Evolutionary conservation across 2,797 vertebrate species (phyloP).

Genomic region (Poeciliopsis infans): DNA sequence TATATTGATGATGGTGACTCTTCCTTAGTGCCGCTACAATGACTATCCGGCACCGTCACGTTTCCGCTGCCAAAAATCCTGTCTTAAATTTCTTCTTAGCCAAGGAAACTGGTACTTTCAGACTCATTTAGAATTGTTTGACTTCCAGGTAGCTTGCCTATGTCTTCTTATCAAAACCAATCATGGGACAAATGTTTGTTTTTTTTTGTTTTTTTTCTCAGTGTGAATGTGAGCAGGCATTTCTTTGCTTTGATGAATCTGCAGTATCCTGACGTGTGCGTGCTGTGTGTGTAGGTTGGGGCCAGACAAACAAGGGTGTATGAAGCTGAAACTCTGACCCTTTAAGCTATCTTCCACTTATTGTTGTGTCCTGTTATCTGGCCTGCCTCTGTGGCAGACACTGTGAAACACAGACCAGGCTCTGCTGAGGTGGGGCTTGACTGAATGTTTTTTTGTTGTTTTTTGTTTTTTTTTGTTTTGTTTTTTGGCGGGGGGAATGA

Average conservation of each 20-base stretch:
- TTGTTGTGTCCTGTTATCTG: constrained; percentile 63
- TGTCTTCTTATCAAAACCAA: constrained; percentile 57
- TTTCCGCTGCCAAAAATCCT: constrained; percentile 72
- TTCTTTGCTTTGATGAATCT: constrained; percentile 35
- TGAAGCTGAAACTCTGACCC: constrained; percentile 49
- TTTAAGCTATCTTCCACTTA: constrained; percentile 71
- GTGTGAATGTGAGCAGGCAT: constrained; percentile 72
- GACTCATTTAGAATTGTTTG: constrained; percentile 65
- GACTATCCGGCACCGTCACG: constrained; percentile 55
- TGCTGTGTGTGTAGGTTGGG: constrained; percentile 27
- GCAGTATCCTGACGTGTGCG: constrained; percentile 46
- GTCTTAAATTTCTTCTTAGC: constrained; percentile 71
- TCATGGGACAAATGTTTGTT: constrained; percentile 49
- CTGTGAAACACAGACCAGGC: constrained; percentile 76
- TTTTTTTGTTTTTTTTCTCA: neutral
- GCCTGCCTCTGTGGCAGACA: constrained; percentile 66
- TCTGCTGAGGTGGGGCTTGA: constrained; percentile 54
- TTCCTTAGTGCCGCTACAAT: constrained; percentile 60
- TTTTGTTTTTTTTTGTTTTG: neutral
- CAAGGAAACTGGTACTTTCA: constrained; percentile 75
- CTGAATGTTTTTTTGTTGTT: constrained; percentile 47
- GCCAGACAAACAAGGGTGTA: constrained; percentile 47
- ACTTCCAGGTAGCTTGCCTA: constrained; percentile 73
- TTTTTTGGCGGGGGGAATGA: neutral
- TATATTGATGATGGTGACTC: constrained; percentile 63